These are phyloP conservation scores for Tetrax tetrax DNA, from an alignment of 2,113 vertebrate genomes.

Conservation along the genomic window DNA sequence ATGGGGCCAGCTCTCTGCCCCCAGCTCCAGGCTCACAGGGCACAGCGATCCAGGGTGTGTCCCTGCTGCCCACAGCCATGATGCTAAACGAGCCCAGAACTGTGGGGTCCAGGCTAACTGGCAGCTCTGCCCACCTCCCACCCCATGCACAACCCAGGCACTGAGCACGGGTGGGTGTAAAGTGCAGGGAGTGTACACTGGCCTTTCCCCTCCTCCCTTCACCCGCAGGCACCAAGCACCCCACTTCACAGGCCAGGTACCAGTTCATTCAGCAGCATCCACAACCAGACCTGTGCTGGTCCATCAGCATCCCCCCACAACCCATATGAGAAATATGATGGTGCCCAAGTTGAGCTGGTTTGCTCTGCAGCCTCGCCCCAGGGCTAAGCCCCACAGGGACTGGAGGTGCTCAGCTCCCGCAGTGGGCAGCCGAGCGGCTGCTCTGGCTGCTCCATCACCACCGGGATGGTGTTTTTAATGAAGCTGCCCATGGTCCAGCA, in stretches of 20 bases:
- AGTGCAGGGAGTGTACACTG: accelerated
- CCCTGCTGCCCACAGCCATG: background rate
- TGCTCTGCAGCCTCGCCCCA: background rate
- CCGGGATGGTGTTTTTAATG: background rate
- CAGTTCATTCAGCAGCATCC: background rate
- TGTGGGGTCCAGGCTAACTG: background rate
- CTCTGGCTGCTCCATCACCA: background rate
- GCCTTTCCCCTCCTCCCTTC: background rate
- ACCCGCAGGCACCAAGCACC: too few relatives aligned
- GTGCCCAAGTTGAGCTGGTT: background rate
- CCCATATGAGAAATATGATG: accelerated
- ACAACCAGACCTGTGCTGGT: accelerated
- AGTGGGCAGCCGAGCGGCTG: background rate
- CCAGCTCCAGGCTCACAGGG: background rate
- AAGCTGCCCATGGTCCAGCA: background rate
- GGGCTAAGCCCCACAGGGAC: background rate
- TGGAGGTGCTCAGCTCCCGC: background rate
- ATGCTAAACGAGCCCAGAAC: background rate
- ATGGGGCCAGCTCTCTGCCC: accelerated
- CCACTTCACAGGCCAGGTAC: accelerated
- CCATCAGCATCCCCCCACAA: background rate
- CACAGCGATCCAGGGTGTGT: accelerated
- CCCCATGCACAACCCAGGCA: background rate
- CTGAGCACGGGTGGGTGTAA: background rate
- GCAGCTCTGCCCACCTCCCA: background rate